Base-by-base conservation (phyloP, 2,888 invertebrate genomes). In the Ditula angustiorana region DNA sequence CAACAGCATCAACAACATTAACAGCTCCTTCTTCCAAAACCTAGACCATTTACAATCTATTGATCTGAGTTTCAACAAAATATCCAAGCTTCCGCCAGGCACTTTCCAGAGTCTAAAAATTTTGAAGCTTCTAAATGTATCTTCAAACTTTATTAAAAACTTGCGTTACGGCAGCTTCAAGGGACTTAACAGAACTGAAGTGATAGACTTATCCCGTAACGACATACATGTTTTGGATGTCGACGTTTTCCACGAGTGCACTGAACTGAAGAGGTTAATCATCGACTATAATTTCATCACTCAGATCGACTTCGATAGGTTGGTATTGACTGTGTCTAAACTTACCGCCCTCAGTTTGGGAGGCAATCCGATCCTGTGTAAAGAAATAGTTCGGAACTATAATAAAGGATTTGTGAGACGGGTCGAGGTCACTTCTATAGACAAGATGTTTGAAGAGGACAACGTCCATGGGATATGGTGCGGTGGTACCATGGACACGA, bases 391-490 rank as follows among this genome's bases (percentile, higher is more conserved):
- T 24, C 74, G 77, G 23, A 80, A 77, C 70, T 75, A 85, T 8
- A 83, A 77, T 52, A 74, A 74, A 35, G 67, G 76, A n/a, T 81
- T 74, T 26, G 61, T 67, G 26, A 71, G 75, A 50, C 74, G 78
- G 16, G 74, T 90, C 2, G 81, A 85, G 67, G 81, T 92, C 0
- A 91, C 91, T 16, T 86, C 91, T 5, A 77, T 89, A 11, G 77
- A 92, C 64, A 88, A 89, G 74, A 76, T 90, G 55, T 90, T 81
- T 69, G 87, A 91, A 30, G 90, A 90, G 65, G 92, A 92, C 56
- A 92, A 92, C 69, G 92, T 90, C 0, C 81, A 89, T 67, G 91
- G 91, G 7, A 91, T 92, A 21, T 79, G 78, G 72, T 92, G 91
- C 77, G 91, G 92, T 1, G 80, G 83, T 50, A 68, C 67, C 11